Percentiles rank a stretch among this genome's conserved stretches.
Evolutionary conservation across 2,888 invertebrate species (phyloP).

Genomic region (Campaea margaritaria): DNA sequence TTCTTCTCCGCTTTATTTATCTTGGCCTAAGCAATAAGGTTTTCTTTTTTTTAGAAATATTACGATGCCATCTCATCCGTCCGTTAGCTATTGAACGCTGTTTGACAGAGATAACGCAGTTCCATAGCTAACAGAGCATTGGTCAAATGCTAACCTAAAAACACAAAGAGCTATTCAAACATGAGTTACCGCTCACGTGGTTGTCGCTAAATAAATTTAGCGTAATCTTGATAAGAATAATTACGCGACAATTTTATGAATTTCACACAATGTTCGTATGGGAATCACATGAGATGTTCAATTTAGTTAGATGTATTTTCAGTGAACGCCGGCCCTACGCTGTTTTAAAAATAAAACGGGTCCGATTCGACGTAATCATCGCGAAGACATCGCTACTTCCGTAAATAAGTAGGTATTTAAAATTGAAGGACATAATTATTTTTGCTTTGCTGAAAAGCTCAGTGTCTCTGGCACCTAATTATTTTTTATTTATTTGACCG

Average conservation of each 20-base stretch:
- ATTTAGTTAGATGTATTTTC: conserved; percentile 11
- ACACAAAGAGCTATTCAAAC: too few relatives aligned
- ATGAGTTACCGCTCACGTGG: background rate
- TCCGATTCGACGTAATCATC: conserved; percentile 4
- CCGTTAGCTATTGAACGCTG: too few relatives aligned
- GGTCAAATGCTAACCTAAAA: too few relatives aligned
- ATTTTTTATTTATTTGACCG: too few relatives aligned
- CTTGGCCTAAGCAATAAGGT: too few relatives aligned
- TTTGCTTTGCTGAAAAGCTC: conserved; percentile 7
- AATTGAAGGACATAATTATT: conserved; percentile 6
- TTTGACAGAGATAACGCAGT: too few relatives aligned
- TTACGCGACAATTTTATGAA: too few relatives aligned
- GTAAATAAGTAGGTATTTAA: conserved; percentile 16
- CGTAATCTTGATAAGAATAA: background rate
- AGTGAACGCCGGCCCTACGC: conserved; percentile 11
- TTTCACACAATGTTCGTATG: background rate
- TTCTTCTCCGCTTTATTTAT: too few relatives aligned
- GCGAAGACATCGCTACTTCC: conserved; percentile 9
- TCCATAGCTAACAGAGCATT: too few relatives aligned
- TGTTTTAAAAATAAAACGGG: conserved; percentile 4
- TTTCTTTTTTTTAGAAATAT: too few relatives aligned
- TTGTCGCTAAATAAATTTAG: background rate
- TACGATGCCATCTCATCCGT: too few relatives aligned
- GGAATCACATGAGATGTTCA: background rate
- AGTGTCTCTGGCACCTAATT: too few relatives aligned